Conservation (phyloP, 64 coral and sea anemone species). For the Actinia equina region DNA sequence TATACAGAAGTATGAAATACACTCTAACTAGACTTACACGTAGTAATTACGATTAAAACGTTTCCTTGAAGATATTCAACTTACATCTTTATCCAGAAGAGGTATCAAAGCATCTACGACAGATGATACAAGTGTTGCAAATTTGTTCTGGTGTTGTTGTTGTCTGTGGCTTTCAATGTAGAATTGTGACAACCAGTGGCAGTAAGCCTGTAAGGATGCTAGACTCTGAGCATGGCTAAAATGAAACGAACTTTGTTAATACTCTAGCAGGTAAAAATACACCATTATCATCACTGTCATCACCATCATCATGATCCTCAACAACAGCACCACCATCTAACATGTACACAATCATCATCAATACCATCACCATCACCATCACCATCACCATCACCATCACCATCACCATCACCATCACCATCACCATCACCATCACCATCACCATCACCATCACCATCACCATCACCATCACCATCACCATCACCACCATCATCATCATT, state of each 20-base stretch:
- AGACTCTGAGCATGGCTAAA: constrained; percentile 83
- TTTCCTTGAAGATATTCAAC: not conserved
- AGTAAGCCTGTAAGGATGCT: constrained; percentile 88
- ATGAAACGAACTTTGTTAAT: too few relatives aligned
- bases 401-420: not conserved
- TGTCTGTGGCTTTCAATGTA: constrained; percentile 86
- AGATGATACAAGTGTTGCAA: constrained; percentile 84
- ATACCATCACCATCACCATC: not conserved
- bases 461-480: too few relatives aligned
- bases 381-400: not conserved
- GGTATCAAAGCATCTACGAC: constrained; percentile 77
- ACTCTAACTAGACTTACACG: not conserved
- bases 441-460: too few relatives aligned
- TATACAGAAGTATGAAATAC: too few relatives aligned
- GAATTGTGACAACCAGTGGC: constrained; percentile 92
- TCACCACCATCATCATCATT: too few relatives aligned
- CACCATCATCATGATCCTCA: not conserved
- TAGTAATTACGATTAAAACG: not conserved
- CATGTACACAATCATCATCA: too few relatives aligned
- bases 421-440: too few relatives aligned
- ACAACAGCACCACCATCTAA: too few relatives aligned
- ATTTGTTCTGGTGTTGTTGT: constrained; percentile 87
- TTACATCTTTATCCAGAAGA: constrained; percentile 86
- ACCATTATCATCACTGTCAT: not conserved
- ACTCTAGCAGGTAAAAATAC: too few relatives aligned